Evolutionary conservation across 2,113 vertebrate species (phyloP), one percentile per base, ranked within the genome.

Genomic region (Sakesphorus luctuosus): DNA sequence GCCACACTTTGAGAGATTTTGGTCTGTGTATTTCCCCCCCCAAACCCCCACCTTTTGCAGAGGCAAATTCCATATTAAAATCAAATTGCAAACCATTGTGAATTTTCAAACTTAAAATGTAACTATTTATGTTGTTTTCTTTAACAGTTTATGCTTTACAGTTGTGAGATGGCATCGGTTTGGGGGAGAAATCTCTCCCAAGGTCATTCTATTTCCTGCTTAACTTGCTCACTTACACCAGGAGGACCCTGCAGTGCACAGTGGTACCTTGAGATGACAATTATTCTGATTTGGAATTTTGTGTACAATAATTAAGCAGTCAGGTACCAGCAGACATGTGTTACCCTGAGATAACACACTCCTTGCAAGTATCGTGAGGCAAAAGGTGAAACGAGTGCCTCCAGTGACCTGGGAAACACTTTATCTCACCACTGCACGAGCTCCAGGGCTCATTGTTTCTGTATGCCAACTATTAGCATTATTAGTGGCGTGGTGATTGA

Each of bases 291-390:
- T 47, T 92, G 94, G 96, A 90, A 72, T 92, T 46, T 81, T 98
- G 92, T 56, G 80, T 90, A 90, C 97, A 97, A 79, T 89, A 97
- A 98, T 98, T 97, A 98, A 96, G 69, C 93, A 97, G 90, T 79
- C 95, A 97, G 92, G 94, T 95, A 89, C 71, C 91, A 96, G 91
- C 90, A 96, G 93, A 59, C 88, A 46, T 97, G 91, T 98, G 97
- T 79, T 96, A 76, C 84, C 95, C 88, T 21, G 91, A 98, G 97
- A 98, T 98, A 98, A 97, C 93, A 80, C 24, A 13, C 80, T 95
- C 87, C 93, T 90, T 94, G 77, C 80, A 97, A 96, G 88, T 84
- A 84, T 94, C 40, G 9, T 62, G 93, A 97, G 88, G 90, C 88
- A 88, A 93, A 90, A 96, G 71, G 95, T 87, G 13, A 21, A 96